Percentiles rank a stretch among this genome's conserved stretches.
phyloP scores from a whole-genome alignment of 1,140 invertebrate species.

The Portunus trituberculatus region DNA sequence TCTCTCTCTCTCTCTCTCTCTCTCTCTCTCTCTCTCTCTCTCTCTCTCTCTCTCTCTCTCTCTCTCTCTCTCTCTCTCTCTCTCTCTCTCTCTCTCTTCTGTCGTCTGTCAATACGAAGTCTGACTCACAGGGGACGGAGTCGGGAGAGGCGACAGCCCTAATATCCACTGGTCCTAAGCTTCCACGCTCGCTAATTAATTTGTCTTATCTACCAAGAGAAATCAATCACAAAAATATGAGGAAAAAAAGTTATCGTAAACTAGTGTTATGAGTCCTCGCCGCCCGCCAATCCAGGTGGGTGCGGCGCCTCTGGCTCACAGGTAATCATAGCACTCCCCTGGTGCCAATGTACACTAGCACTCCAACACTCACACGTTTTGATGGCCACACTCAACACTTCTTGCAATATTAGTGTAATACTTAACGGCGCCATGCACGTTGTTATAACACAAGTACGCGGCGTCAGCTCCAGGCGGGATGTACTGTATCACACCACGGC shows the following conservation, averaged over 20 bases:
- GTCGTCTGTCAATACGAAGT: background rate
- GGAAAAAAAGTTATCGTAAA: no score
- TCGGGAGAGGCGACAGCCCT: background rate
- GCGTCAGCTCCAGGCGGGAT: background rate
- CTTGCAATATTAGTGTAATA: background rate
- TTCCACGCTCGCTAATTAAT: background rate
- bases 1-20: slow-evolving; percentile 32
- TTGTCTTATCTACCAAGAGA: background rate
- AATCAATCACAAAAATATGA: no score
- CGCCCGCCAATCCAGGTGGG: no score
- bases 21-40: no score
- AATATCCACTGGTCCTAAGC: background rate
- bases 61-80: slow-evolving; percentile 22
- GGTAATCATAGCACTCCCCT: no score
- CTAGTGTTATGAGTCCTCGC: no score
- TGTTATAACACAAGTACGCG: background rate
- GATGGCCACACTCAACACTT: background rate
- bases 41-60: no score
- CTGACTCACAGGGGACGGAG: background rate
- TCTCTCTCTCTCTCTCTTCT: slow-evolving; percentile 25
- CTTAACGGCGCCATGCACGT: background rate
- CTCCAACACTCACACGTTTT: background rate
- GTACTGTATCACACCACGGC: background rate
- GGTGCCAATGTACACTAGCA: no score
- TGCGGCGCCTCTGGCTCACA: no score